Percentiles rank a stretch among this genome's conserved stretches.
phyloP scores from a whole-genome alignment of 2,797 vertebrate genomes.

The Trichosurus vulpecula region DNA sequence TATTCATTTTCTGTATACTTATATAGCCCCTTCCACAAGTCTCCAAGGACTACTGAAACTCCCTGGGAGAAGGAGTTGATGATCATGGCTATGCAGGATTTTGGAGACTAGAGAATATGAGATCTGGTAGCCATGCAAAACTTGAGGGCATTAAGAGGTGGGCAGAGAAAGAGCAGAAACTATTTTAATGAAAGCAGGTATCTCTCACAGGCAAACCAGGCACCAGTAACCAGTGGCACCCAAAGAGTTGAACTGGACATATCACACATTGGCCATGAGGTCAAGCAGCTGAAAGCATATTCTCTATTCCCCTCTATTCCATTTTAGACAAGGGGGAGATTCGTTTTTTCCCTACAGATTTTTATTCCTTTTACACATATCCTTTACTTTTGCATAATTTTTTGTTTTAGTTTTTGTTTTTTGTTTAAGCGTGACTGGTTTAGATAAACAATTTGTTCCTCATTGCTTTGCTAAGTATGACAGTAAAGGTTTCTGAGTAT shows the following conservation, averaged over 20 bases:
- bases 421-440: too few species aligned
- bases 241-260: neutral
- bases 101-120: neutral
- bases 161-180: neutral
- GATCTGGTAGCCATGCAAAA: neutral
- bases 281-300: neutral
- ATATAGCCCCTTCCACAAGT: neutral
- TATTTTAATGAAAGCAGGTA: neutral
- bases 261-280: neutral
- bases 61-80: neutral
- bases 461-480: too few species aligned
- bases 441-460: too few species aligned
- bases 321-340: too few species aligned
- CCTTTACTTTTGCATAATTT: too few species aligned
- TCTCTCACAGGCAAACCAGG: neutral
- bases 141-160: neutral
- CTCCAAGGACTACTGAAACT: neutral
- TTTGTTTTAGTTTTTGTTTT: too few species aligned
- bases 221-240: neutral
- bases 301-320: neutral
- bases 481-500: too few species aligned
- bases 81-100: neutral
- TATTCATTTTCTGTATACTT: neutral
- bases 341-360: too few species aligned
- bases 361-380: too few species aligned